Percentiles rank a stretch among this genome's conserved stretches.
These are phyloP conservation scores for Sesia apiformis DNA, from an alignment of 2,888 invertebrate genomes.

Conservation along the genomic window DNA sequence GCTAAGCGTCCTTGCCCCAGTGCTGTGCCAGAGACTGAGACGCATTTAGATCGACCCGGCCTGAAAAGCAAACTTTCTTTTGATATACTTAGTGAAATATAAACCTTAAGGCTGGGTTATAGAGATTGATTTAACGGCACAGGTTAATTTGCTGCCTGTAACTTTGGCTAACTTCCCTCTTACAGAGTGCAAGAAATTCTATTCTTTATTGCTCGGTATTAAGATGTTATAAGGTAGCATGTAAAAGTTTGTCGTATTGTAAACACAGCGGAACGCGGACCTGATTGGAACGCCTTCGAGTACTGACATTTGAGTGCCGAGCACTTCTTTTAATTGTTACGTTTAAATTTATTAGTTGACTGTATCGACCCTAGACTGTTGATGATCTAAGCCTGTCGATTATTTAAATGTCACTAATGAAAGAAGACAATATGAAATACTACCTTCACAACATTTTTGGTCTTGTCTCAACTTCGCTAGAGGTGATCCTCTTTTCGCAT, in stretches of 20 bases:
- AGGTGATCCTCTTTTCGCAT: too few species aligned
- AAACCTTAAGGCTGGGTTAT: conserved; percentile 32
- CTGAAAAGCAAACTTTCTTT: conserved; percentile 43
- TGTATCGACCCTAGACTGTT: too few species aligned
- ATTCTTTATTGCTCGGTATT: conserved; percentile 27
- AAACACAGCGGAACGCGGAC: conserved; percentile 46
- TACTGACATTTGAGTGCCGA: conserved; percentile 56
- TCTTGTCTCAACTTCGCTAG: too few species aligned
- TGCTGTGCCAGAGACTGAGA: conserved; percentile 58
- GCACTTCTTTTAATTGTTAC: conserved; percentile 27
- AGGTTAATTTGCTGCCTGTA: conserved; percentile 24
- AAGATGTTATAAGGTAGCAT: conserved; percentile 17
- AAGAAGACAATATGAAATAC: too few species aligned
- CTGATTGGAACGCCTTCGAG: conserved; percentile 32
- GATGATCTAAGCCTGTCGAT: too few species aligned
- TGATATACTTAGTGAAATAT: conserved; percentile 33
- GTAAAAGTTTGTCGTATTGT: conserved; percentile 17
- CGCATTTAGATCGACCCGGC: conserved; percentile 60
- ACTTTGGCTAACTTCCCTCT: conserved; percentile 31
- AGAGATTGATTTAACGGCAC: conserved; percentile 24
- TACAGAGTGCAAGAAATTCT: conserved; percentile 22
- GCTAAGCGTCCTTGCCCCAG: conserved; percentile 68
- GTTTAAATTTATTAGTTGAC: background rate
- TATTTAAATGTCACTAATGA: too few species aligned
- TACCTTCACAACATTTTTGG: too few species aligned